phyloP scores from a whole-genome alignment of 2,113 vertebrate species.

The Ranitomeya imitator region DNA sequence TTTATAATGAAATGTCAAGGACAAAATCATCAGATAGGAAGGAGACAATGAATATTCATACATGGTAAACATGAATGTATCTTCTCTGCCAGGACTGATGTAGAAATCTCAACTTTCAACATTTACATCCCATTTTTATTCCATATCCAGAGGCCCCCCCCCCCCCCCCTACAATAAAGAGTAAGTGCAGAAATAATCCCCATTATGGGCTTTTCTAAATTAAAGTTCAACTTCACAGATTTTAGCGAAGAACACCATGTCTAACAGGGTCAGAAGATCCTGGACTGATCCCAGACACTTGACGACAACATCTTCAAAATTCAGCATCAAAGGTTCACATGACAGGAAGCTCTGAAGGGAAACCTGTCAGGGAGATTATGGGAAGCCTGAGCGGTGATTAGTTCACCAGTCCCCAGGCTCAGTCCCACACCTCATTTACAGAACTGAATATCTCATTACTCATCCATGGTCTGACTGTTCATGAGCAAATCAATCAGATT shows the following conservation, averaged over 20 bases:
- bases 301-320: not conserved
- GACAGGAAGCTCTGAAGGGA: not conserved
- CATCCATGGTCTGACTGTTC: not conserved
- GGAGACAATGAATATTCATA: no score
- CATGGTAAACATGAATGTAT: no score
- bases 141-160: not conserved
- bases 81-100: no score
- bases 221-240: not conserved
- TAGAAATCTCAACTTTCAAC: no score
- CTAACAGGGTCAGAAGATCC: not conserved
- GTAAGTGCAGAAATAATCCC: not conserved
- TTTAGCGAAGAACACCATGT: not conserved
- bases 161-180: not conserved
- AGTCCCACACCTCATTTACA: not conserved
- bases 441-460: slow-evolving; percentile 10
- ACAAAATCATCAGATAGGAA: not conserved
- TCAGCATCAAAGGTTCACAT: not conserved
- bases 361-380: not conserved
- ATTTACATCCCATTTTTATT: not conserved
- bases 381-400: not conserved
- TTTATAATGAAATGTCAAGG: no score
- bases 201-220: not conserved
- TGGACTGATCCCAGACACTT: not conserved
- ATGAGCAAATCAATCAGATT: not conserved
- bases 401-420: not conserved